Conservation (phyloP, 2,113 vertebrate species). For the Callorhinus ursinus region DNA sequence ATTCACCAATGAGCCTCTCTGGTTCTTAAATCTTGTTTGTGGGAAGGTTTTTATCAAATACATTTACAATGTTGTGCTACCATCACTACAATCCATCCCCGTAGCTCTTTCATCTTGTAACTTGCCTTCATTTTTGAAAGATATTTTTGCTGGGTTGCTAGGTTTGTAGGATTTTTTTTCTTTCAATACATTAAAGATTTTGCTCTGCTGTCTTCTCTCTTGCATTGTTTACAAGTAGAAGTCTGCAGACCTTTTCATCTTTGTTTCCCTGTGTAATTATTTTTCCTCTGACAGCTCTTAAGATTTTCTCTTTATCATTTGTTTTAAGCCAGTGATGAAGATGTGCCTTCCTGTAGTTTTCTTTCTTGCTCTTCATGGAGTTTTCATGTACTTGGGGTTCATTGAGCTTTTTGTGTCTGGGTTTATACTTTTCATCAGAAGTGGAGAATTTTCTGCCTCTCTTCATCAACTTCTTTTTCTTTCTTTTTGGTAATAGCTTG, state of each 20-base stretch:
- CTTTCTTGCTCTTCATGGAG: not conserved
- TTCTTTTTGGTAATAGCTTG: not conserved
- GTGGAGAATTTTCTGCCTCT: not conserved
- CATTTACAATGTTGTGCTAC: not conserved
- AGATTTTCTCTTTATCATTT: not conserved
- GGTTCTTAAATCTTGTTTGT: not conserved
- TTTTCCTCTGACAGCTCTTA: not conserved
- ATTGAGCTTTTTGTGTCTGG: not conserved
- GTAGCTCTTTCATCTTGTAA: not conserved
- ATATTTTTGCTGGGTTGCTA: not conserved
- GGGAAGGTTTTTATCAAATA: not conserved
- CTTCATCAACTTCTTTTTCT: not conserved
- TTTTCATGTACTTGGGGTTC: not conserved
- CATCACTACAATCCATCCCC: not conserved
- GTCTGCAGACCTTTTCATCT: not conserved
- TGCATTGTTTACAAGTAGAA: not conserved
- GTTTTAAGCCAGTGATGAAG: not conserved
- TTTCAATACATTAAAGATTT: not conserved
- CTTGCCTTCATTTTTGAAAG: not conserved
- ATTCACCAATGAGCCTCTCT: not conserved
- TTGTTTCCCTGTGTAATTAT: not conserved
- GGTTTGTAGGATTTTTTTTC: not conserved
- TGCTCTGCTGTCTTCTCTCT: not conserved
- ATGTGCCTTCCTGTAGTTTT: not conserved
- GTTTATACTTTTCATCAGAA: slow-evolving; percentile 15